These are phyloP conservation scores for Datnioides undecimradiatus DNA, from an alignment of 2,113 vertebrate species.

Conservation along the genomic window DNA sequence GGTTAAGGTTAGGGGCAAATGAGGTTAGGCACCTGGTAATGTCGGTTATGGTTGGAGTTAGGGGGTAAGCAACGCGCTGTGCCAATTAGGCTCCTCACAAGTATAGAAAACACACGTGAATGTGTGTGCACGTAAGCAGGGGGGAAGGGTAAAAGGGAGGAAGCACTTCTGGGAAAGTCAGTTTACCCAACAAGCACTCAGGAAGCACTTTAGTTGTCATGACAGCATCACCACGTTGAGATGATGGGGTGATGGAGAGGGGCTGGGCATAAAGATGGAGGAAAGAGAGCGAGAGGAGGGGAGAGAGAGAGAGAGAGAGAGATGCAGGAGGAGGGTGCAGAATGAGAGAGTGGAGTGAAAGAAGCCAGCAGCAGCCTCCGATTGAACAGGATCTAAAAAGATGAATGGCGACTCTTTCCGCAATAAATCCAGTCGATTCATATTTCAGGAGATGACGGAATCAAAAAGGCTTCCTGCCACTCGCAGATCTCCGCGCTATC, in stretches of 20 bases:
- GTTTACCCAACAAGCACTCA: conserved; percentile 81
- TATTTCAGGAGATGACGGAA: conserved; percentile 55
- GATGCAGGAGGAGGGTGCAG: conserved; percentile 2
- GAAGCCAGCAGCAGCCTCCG: conserved; percentile 25
- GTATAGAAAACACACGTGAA: not conserved
- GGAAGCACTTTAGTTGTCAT: conserved; percentile 81
- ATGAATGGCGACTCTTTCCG: conserved; percentile 55
- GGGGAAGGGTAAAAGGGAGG: conserved; percentile 53
- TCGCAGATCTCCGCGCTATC: conserved; percentile 10
- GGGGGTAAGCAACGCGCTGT: not conserved
- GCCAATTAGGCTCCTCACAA: conserved; percentile 14
- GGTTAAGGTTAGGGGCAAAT: not conserved
- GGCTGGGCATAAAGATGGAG: conserved; percentile 14
- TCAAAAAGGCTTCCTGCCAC: conserved; percentile 45
- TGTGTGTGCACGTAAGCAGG: conserved; percentile 28
- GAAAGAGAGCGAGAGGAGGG: not conserved
- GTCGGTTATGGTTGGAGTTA: not conserved
- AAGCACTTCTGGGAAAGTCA: conserved; percentile 74
- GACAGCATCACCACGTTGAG: conserved; percentile 62
- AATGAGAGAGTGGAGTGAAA: conserved; percentile 9
- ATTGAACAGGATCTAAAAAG: conserved; percentile 40
- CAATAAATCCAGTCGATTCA: conserved; percentile 57
- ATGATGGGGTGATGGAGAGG: conserved; percentile 65
- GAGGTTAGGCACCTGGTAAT: not conserved
- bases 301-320: not conserved